phyloP scores from a whole-genome alignment of 2,113 vertebrate species.

The Heliornis fulica region DNA sequence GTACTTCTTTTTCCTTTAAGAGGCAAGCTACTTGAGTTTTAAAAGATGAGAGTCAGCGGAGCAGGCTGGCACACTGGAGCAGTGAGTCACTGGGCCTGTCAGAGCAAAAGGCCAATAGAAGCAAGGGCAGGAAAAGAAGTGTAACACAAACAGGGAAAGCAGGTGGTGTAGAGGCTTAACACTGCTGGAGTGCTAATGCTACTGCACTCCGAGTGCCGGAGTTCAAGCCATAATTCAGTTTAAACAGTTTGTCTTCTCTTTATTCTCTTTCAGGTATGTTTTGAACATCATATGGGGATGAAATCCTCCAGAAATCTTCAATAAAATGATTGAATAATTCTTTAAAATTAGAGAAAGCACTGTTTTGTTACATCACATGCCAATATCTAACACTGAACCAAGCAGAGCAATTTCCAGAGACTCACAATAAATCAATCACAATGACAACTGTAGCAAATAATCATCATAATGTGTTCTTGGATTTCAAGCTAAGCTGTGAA shows the following conservation, averaged over 20 bases:
- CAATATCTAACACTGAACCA: neutral
- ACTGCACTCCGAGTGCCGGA: neutral
- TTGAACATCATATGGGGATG: neutral
- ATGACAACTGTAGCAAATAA: neutral
- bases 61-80: neutral
- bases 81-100: neutral
- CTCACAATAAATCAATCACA: neutral
- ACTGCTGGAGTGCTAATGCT: conserved; percentile 56
- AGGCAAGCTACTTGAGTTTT: neutral
- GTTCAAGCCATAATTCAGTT: neutral
- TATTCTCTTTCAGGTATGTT: neutral
- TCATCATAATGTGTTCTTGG: neutral
- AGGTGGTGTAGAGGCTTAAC: conserved; percentile 60
- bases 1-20: neutral
- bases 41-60: neutral
- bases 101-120: conserved; percentile 7
- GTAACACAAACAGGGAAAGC: conserved; percentile 48
- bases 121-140: conserved; percentile 19
- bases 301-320: neutral
- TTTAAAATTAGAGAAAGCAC: neutral
- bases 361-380: neutral
- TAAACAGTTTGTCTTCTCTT: neutral
- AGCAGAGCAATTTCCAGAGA: neutral
- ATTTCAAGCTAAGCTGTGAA: neutral
- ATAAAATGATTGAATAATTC: neutral